Evolutionary conservation across 1,140 invertebrate genomes (phyloP).

Genomic region (Drosophila mauritiana): DNA sequence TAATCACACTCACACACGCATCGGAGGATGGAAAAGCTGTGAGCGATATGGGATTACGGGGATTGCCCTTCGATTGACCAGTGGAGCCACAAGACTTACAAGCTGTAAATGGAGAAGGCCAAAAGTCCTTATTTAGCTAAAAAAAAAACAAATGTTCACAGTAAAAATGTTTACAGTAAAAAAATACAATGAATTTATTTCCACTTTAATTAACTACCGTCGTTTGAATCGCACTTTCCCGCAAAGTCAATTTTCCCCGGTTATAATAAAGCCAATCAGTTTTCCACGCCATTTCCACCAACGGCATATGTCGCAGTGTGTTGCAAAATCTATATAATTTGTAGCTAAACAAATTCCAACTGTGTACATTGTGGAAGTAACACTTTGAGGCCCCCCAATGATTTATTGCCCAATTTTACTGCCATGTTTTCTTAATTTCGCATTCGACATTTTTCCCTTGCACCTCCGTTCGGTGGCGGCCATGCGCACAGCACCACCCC

Average conservation of each 20-base stretch:
- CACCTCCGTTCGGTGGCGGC: slow-evolving; percentile 60
- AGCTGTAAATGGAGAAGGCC: slow-evolving; percentile 24
- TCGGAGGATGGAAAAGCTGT: slow-evolving; percentile 13
- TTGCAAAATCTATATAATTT: slow-evolving; percentile 74
- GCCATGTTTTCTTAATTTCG: slow-evolving; percentile 84
- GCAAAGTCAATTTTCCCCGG: neutral
- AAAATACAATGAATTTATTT: too few species aligned
- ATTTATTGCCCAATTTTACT: slow-evolving; percentile 83
- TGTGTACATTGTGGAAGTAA: slow-evolving; percentile 58
- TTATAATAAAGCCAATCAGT: slow-evolving; percentile 46
- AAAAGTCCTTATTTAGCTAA: neutral
- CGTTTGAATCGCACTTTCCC: neutral
- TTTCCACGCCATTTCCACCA: slow-evolving; percentile 38
- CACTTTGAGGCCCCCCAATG: slow-evolving; percentile 77
- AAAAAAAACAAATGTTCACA: too few species aligned
- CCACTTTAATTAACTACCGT: slow-evolving; percentile 6
- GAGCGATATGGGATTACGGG: slow-evolving; percentile 52
- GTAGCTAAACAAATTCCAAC: slow-evolving; percentile 73
- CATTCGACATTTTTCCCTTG: slow-evolving; percentile 81
- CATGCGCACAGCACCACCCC: slow-evolving; percentile 63
- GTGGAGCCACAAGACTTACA: slow-evolving; percentile 12
- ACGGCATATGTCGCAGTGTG: slow-evolving; percentile 56
- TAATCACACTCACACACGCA: slow-evolving; percentile 69
- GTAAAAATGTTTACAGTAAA: too few species aligned
- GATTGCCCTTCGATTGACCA: slow-evolving; percentile 49